Evolutionary conservation across 2,113 vertebrate species (phyloP).

Genomic region (Trogon melanurus): DNA sequence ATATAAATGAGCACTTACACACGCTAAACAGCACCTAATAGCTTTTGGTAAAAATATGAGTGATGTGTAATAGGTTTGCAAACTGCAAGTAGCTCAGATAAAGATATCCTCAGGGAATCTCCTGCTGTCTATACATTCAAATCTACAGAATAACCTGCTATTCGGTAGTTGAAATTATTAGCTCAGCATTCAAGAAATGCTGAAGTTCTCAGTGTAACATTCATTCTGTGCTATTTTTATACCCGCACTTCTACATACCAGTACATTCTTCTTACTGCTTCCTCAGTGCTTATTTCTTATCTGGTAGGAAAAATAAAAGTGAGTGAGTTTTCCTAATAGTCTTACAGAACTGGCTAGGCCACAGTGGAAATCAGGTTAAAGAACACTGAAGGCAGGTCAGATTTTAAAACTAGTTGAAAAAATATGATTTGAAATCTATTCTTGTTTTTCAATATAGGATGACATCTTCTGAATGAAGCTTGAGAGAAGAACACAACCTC

Average conservation of each 20-base stretch:
- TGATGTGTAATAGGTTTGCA: background rate
- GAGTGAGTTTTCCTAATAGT: background rate
- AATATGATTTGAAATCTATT: background rate
- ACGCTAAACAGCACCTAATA: background rate
- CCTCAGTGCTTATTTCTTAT: background rate
- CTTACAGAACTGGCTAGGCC: background rate
- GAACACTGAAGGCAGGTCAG: background rate
- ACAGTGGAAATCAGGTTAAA: background rate
- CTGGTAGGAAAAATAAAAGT: background rate
- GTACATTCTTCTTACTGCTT: background rate
- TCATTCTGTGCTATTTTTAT: background rate
- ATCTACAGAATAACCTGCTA: background rate
- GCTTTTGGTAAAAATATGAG: background rate
- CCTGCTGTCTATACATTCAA: background rate
- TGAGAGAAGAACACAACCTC: background rate
- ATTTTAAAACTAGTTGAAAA: background rate
- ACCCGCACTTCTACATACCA: background rate
- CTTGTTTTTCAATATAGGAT: background rate
- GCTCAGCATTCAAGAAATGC: background rate
- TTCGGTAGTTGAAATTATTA: background rate
- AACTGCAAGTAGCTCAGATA: background rate
- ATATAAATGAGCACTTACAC: background rate
- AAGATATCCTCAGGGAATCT: background rate
- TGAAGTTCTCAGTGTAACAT: background rate
- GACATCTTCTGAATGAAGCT: background rate